Evolutionary conservation across 30 jellyfish, hydroid and myxozoan species (phyloP), one percentile per base, ranked within the genome.

Genomic region (Rhopilema esculentum): DNA sequence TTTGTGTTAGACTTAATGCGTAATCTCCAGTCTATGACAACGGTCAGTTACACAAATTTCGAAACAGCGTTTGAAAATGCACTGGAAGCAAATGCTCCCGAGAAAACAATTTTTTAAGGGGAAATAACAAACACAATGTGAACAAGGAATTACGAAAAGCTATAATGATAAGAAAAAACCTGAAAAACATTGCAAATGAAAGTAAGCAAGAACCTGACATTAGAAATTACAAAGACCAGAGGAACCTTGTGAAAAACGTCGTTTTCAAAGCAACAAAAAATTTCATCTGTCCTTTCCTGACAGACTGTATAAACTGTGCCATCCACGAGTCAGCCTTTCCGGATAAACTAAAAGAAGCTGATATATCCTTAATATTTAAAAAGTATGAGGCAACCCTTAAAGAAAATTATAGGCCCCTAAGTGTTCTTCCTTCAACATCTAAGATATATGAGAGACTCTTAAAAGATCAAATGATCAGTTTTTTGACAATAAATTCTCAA

Each of bases 51-150:
- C 68, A 28, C 32, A 21, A 21, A 63, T 25, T 81, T 81, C 30
- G 84, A 81, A 19, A 33, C 50, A 25, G 73, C 71, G 48, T 66
- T 64, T 68, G 70, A 17, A 65, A 65, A 81, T 61, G 50, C 91
- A 24, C 91, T 81, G 26, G 72, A 81, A 19, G 74, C 70, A 0
- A 28, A 66, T 81, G 91, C 91, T 16, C 82, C 91, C 26, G 31
- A 31, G 49, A 81, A 81, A 81, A 28, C 52, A 64, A 81, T 48
- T 15, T 66, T 21, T 0, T 81, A 32, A 63, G 91, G 84, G 74
- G 50, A 65, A 81, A 65, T 23, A 78, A 78, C 28, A 57, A 78
- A 50, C 77, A 53, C 15, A 15, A 70, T 30, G 31, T 75, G 75
- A 75, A 75, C 79, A 33, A 33, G 23, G 79, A 75, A 15, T 61